phyloP scores from a whole-genome alignment of 2,888 invertebrate genomes.

The Acronicta aceris region DNA sequence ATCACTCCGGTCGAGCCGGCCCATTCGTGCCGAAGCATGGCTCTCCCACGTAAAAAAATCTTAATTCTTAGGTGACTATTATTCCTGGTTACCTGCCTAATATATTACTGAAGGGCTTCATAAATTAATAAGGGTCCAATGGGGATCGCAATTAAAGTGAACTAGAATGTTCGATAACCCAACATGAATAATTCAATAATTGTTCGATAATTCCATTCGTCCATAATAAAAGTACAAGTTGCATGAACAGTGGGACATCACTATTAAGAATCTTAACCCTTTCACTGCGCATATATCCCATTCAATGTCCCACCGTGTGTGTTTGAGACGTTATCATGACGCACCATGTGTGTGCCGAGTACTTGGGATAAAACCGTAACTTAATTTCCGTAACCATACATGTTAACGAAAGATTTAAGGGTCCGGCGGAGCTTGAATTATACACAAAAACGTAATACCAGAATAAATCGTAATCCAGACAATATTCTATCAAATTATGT shows the following conservation, averaged over 20 bases:
- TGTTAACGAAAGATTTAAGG: no score
- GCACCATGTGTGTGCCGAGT: no score
- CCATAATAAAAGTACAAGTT: constrained; percentile 25
- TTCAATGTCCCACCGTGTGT: not conserved
- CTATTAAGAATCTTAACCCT: constrained; percentile 14
- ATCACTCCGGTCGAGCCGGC: no score
- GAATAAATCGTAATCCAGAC: no score
- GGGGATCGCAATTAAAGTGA: constrained; percentile 59
- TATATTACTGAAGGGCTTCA: constrained; percentile 58
- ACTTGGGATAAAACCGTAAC: no score
- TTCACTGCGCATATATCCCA: not conserved
- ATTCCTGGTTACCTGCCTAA: constrained; percentile 39
- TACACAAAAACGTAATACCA: no score
- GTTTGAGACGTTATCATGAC: no score
- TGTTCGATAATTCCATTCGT: constrained; percentile 55
- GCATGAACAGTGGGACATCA: constrained; percentile 18
- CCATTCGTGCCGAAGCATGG: no score
- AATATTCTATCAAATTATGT: no score
- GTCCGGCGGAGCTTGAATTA: no score
- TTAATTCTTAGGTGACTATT: constrained; percentile 51
- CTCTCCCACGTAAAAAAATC: no score
- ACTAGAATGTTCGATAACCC: constrained; percentile 51
- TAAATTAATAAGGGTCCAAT: constrained; percentile 61
- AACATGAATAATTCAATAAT: constrained; percentile 64
- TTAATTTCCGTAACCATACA: no score